Percentiles rank a stretch among this genome's conserved stretches.
Conservation (phyloP, 2,888 invertebrate species). For the Drosophila percnosoma region DNA sequence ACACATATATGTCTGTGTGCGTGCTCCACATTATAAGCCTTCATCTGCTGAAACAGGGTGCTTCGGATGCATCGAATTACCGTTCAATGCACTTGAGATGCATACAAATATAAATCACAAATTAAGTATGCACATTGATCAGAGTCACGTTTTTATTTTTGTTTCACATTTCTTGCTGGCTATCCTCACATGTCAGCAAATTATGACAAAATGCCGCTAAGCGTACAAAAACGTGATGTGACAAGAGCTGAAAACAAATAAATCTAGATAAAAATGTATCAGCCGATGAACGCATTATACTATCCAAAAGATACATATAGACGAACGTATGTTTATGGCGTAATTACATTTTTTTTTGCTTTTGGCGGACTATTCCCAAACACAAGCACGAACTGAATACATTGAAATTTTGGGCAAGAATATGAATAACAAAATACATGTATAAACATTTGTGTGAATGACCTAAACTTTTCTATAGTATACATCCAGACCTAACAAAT, state of each 20-base stretch:
- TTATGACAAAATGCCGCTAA: slow-evolving; percentile 63
- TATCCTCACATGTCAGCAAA: slow-evolving; percentile 61
- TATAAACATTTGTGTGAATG: slow-evolving; percentile 10
- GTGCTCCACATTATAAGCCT: slow-evolving; percentile 48
- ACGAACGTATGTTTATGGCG: background rate
- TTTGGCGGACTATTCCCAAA: slow-evolving; percentile 7
- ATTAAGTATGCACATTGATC: slow-evolving; percentile 22
- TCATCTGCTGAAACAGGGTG: slow-evolving; percentile 47
- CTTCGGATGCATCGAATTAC: slow-evolving; percentile 5
- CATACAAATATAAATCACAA: slow-evolving; percentile 18
- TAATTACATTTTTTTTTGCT: background rate
- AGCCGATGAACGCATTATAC: slow-evolving; percentile 42
- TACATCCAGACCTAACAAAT: slow-evolving; percentile 1
- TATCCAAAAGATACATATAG: slow-evolving; percentile 23
- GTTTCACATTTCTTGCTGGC: slow-evolving; percentile 9
- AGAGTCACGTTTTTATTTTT: slow-evolving; percentile 42
- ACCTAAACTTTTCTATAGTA: background rate
- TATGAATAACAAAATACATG: background rate
- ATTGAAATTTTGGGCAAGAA: slow-evolving; percentile 1
- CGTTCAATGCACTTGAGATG: slow-evolving; percentile 48
- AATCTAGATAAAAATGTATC: slow-evolving; percentile 11
- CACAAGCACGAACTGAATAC: slow-evolving; percentile 17
- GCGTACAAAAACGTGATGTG: slow-evolving; percentile 41
- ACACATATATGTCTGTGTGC: slow-evolving; percentile 8
- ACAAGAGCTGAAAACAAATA: slow-evolving; percentile 25